phyloP scores from a whole-genome alignment of 2,888 invertebrate genomes.

The Leptinotarsa peninsularis region DNA sequence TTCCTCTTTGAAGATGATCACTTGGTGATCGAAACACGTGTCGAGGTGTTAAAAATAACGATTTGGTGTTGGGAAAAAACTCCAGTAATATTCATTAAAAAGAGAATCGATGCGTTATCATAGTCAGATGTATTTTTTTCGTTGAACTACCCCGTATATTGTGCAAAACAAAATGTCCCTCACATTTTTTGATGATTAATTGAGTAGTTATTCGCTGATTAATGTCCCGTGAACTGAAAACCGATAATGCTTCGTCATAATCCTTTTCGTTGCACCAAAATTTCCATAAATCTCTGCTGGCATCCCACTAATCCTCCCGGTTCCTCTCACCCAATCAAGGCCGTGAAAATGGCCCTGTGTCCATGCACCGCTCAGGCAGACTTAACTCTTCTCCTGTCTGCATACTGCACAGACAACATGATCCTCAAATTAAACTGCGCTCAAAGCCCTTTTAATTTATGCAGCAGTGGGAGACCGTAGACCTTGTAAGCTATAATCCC shows the following conservation, averaged over 20 bases:
- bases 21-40: too few relatives aligned
- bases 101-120: too few relatives aligned
- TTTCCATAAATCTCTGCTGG: background rate
- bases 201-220: too few relatives aligned
- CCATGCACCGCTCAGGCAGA: constrained; percentile 14
- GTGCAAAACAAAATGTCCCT: too few relatives aligned
- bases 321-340: constrained; percentile 10
- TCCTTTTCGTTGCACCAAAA: background rate
- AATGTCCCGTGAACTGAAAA: too few relatives aligned
- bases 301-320: constrained; percentile 1
- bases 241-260: background rate
- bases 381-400: constrained; percentile 24
- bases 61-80: too few relatives aligned
- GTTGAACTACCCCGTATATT: too few relatives aligned
- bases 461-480: constrained; percentile 26
- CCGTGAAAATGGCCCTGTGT: constrained; percentile 8
- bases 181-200: too few relatives aligned
- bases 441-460: constrained; percentile 36
- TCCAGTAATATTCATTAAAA: too few relatives aligned
- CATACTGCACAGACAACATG: constrained; percentile 30
- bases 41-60: too few relatives aligned
- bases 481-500: constrained; percentile 41
- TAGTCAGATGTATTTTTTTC: too few relatives aligned
- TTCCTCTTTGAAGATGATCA: too few relatives aligned
- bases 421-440: constrained; percentile 33